A percentile compares a stretch with the other conserved stretches of the same genome.
Conservation (phyloP, 2,113 vertebrate species). For the Centropus unirufus region DNA sequence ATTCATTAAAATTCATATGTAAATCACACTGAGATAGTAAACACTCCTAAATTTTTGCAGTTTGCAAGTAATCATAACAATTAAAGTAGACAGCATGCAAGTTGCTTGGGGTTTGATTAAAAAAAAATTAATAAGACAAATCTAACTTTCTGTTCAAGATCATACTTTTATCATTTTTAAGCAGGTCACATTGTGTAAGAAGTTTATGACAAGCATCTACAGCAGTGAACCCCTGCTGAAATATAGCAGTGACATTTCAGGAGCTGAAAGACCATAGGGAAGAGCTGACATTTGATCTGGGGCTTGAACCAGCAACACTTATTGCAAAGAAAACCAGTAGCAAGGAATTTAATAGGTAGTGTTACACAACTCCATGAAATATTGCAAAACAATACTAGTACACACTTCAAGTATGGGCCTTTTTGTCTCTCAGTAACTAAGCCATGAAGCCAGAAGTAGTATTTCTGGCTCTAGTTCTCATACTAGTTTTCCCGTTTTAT, state of each 20-base stretch:
- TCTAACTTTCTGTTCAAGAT: not conserved
- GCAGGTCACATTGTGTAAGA: not conserved
- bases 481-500: not conserved
- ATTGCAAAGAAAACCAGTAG: not conserved
- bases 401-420: not conserved
- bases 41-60: not conserved
- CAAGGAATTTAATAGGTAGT: not conserved
- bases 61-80: not conserved
- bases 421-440: not conserved
- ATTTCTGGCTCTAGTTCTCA: not conserved
- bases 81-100: not conserved
- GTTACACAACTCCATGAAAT: not conserved
- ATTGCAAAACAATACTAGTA: not conserved
- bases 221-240: not conserved
- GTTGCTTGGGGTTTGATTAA: not conserved
- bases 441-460: not conserved
- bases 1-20: not conserved
- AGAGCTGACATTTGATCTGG: not conserved
- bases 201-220: not conserved
- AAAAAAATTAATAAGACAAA: not conserved
- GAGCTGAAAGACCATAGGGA: not conserved
- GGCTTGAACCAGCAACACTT: not conserved
- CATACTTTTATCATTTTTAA: not conserved
- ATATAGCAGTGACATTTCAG: not conserved
- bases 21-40: not conserved